These are phyloP conservation scores for Tragelaphus buxtoni DNA, from an alignment of 2,113 vertebrate genomes.

Conservation along the genomic window DNA sequence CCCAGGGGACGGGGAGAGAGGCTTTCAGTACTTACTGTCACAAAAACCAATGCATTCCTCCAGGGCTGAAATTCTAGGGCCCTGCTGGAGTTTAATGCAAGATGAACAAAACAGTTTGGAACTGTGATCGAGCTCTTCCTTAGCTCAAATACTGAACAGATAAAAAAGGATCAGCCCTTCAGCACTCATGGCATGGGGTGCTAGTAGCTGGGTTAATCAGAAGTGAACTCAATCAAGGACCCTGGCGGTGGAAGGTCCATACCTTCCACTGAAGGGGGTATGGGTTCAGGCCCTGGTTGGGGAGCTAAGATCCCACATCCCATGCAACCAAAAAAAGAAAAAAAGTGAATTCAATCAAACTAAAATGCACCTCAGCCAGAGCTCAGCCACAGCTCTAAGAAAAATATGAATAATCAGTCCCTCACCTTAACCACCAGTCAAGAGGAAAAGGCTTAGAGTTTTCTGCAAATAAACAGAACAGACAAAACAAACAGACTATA, in stretches of 20 bases:
- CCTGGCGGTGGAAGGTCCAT: neutral
- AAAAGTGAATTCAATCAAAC: neutral
- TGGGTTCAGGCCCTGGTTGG: neutral
- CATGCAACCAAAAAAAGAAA: neutral
- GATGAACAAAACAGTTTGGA: neutral
- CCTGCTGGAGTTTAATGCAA: neutral
- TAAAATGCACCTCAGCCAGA: neutral
- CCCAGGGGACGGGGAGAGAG: neutral
- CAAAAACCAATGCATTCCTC: neutral
- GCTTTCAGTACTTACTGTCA: neutral
- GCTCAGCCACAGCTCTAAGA: neutral
- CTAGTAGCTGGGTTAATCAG: neutral
- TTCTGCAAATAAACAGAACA: slow-evolving; percentile 16
- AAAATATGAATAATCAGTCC: neutral
- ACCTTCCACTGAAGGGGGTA: neutral
- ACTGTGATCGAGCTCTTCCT: neutral
- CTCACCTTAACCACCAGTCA: neutral
- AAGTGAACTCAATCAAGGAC: neutral
- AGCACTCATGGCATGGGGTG: neutral
- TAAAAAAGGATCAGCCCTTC: neutral
- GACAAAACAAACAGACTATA: neutral
- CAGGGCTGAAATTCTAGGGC: neutral
- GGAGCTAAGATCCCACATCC: neutral
- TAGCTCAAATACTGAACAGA: neutral
- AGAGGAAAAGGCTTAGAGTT: neutral